These are phyloP conservation scores for Xylocopa sonorina DNA, from an alignment of 1,140 invertebrate genomes.

Conservation along the genomic window DNA sequence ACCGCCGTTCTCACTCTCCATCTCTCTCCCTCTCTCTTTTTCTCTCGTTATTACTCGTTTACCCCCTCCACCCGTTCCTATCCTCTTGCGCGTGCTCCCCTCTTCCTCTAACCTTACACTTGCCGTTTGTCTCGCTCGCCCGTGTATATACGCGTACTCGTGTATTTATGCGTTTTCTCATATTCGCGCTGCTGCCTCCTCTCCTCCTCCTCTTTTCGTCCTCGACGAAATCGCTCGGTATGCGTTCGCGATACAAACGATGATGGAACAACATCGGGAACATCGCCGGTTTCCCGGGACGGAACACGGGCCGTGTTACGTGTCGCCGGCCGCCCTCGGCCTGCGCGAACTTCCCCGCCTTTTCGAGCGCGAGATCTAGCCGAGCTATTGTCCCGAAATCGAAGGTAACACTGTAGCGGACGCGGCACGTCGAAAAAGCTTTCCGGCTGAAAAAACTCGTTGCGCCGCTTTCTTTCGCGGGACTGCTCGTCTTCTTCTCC, in stretches of 20 bases:
- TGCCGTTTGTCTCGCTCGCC: conserved; percentile 1
- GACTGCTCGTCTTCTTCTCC: conserved; percentile 19
- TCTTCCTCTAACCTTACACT: conserved; percentile 10
- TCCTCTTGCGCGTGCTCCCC: conserved; percentile 27
- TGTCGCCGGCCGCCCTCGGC: too few relatives aligned
- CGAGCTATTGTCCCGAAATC: conserved; percentile 35
- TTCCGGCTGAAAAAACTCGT: conserved; percentile 38
- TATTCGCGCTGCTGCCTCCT: conserved; percentile 53
- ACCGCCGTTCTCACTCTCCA: conserved; percentile 1
- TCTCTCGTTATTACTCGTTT: conserved; percentile 42
- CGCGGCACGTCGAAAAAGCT: conserved; percentile 18
- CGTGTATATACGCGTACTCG: conserved; percentile 42
- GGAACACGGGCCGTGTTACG: neutral
- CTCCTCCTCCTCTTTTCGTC: too few relatives aligned
- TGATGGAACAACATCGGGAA: conserved; percentile 39
- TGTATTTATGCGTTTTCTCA: conserved; percentile 61
- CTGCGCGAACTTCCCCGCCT: neutral
- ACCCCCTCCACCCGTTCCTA: conserved; percentile 29
- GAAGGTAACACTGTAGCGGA: conserved; percentile 8
- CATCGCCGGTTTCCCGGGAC: neutral
- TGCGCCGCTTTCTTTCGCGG: conserved; percentile 29
- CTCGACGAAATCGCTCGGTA: conserved; percentile 43
- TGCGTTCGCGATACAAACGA: conserved; percentile 45
- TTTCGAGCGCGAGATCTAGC: neutral
- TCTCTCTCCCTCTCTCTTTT: conserved; percentile 5